Evolutionary conservation across 2,113 vertebrate species (phyloP), one percentile per base, ranked within the genome.

Genomic region (Clarias gariepinus): DNA sequence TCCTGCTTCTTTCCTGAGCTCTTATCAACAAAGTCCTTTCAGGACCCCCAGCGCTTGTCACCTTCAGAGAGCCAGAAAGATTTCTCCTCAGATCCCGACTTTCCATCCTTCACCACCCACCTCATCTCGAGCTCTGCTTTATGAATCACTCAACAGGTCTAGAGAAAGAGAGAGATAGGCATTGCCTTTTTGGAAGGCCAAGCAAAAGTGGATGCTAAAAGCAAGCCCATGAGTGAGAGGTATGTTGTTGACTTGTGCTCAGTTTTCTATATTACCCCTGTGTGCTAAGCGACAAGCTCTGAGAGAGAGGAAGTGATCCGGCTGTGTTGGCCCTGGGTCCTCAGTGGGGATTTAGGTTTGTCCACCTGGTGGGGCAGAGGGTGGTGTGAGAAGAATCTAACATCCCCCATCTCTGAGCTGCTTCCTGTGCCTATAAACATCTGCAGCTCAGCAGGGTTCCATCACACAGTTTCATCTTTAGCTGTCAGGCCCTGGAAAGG

Each of bases 401-500:
- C 69, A 64, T 25, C 53, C 55, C 55, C 64, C 78, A 41, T 82
- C 36, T 82, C 58, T 16, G 47, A 66, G 73, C 68, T 80, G 84
- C 85, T 89, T 88, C 87, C 84, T 90, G 87, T 85, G 52, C 28
- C 60, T 81, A 82, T 87, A 68, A 84, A 90, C 89, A 90, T 88
- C 89, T 90, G 89, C 82, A 87, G 76, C 82, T 78, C 85, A 90
- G 84, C 60, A 85, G 89, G 85, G 89, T 85, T 86, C 84, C 89
- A 88, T 90, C 86, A 90, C 81, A 81, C 76, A 81, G 81, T 80
- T 79, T 84, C 86, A 88, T 83, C 84, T 86, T 66, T 78, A 89
- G 84, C 89, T 89, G 89, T 86, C 84, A 86, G 41, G 63, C 86
- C 76, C 86, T 58, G 66, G 86, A 81, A 89, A 64, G 73, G 78